phyloP scores from a whole-genome alignment of 2,113 vertebrate species.

The Gobiocypris rarus region DNA sequence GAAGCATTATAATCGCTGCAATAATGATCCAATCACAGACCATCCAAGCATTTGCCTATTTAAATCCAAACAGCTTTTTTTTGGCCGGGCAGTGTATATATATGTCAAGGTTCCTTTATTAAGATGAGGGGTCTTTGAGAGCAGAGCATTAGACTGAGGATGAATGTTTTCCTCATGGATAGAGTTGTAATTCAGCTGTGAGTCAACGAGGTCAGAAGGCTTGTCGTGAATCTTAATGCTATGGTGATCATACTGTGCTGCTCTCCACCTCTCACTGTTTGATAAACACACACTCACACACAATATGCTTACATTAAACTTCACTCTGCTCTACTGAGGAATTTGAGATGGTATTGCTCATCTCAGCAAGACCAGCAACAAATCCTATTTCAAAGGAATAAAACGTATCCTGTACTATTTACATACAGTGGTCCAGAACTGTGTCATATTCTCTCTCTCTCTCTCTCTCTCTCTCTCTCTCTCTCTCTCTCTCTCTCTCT shows the following conservation, averaged over 20 bases:
- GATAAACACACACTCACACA: neutral
- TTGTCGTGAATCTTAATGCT: neutral
- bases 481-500: too few species aligned
- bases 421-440: neutral
- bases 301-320: neutral
- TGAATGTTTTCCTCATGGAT: neutral
- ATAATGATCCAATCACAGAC: too few species aligned
- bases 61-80: too few species aligned
- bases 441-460: neutral
- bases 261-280: neutral
- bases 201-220: neutral
- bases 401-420: constrained; percentile 4
- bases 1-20: too few species aligned
- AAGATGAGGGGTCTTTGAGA: neutral
- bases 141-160: neutral
- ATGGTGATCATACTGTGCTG: neutral
- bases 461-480: too few species aligned
- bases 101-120: neutral
- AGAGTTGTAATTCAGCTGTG: constrained; percentile 3
- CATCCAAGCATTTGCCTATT: too few species aligned
- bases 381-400: neutral
- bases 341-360: constrained; percentile 15
- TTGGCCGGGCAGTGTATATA: too few species aligned
- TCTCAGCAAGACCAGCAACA: neutral
- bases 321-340: neutral